Evolutionary conservation across 2,888 invertebrate genomes (phyloP).

Genomic region (Lepidonotus clava): DNA sequence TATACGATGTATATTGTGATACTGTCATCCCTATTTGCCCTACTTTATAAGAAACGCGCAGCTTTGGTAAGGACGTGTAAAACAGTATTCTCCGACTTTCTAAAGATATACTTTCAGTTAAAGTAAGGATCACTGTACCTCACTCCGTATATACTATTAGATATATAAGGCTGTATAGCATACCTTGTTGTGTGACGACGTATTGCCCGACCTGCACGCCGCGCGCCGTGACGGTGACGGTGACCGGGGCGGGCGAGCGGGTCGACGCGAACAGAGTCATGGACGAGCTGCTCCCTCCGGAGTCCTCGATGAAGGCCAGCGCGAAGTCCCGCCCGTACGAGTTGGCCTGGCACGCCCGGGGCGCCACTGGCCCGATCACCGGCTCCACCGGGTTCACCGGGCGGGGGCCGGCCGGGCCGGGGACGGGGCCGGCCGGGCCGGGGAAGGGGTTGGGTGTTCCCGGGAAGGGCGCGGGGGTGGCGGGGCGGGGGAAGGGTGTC

Average conservation of each 20-base stretch:
- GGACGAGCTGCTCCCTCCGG: background rate
- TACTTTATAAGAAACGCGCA: too few species aligned
- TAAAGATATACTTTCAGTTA: too few species aligned
- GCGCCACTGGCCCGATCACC: background rate
- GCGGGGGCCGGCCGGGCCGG: background rate
- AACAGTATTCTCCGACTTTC: too few species aligned
- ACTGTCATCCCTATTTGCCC: too few species aligned
- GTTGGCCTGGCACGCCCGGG: background rate
- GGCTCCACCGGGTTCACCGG: background rate
- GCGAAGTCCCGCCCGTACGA: conserved; percentile 7
- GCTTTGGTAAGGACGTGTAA: too few species aligned
- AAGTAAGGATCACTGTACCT: too few species aligned
- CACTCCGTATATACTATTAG: too few species aligned
- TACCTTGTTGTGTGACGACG: too few species aligned
- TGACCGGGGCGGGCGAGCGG: background rate
- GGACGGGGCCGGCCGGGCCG: too few species aligned
- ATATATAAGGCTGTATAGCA: too few species aligned
- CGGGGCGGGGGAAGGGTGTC: background rate
- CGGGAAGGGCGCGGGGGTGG: background rate
- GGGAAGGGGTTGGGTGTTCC: background rate
- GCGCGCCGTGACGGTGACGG: background rate
- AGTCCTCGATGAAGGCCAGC: background rate
- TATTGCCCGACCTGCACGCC: background rate
- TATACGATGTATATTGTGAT: too few species aligned
- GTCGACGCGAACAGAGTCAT: conserved; percentile 17